Percentiles rank a stretch among this genome's conserved stretches.
phyloP scores from a whole-genome alignment of 2,113 vertebrate genomes.

The Caracal caracal region DNA sequence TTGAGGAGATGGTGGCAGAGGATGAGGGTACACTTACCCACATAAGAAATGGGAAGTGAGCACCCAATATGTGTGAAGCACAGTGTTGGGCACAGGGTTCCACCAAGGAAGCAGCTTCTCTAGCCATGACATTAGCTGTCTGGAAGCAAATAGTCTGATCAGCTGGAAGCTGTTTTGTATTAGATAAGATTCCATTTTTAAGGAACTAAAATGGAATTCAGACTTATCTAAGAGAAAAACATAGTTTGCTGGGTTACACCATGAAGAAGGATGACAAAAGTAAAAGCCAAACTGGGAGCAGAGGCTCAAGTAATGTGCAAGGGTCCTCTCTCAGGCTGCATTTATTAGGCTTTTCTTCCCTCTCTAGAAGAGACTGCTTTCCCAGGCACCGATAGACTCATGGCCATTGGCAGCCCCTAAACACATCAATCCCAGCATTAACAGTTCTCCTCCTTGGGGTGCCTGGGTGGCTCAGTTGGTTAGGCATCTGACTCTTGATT shows the following conservation, averaged over 20 bases:
- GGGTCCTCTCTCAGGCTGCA: not conserved
- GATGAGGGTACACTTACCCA: not conserved
- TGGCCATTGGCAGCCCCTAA: not conserved
- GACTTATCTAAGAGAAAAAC: slow-evolving; percentile 1
- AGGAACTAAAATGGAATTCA: slow-evolving; percentile 16
- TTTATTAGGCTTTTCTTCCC: not conserved
- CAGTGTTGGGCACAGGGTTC: not conserved
- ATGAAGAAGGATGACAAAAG: not conserved
- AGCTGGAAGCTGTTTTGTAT: not conserved
- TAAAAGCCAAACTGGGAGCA: not conserved
- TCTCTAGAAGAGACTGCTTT: not conserved
- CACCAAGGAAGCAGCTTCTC: not conserved
- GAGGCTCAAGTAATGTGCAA: not conserved
- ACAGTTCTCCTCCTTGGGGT: not conserved
- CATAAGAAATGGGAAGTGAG: not conserved
- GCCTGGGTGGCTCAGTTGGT: too few relatives aligned
- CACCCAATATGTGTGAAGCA: not conserved
- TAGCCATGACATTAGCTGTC: not conserved
- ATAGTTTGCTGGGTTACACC: not conserved
- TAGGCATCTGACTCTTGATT: too few relatives aligned
- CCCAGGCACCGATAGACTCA: not conserved
- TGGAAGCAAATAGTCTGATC: slow-evolving; percentile 15
- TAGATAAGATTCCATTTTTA: slow-evolving; percentile 25
- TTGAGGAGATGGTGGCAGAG: not conserved
- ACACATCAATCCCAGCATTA: not conserved